Evolutionary conservation across 2,888 invertebrate genomes (phyloP).

Genomic region (Drosophila ustulata): DNA sequence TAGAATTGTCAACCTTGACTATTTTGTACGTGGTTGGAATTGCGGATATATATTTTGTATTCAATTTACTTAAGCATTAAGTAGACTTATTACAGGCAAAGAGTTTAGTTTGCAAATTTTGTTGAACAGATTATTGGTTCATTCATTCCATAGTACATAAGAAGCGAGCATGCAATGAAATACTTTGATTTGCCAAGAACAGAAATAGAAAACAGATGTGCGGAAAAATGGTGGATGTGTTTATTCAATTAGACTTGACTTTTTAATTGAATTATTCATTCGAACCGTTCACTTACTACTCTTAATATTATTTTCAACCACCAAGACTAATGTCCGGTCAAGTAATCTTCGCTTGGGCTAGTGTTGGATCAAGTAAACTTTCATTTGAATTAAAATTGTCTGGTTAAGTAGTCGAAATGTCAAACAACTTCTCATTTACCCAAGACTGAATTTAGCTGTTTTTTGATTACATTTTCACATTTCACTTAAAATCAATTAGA

Average conservation of each 20-base stretch:
- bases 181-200: not conserved
- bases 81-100: constrained; percentile 42
- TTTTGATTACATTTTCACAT: not conserved
- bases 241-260: constrained; percentile 1
- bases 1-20: constrained; percentile 28
- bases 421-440: not conserved
- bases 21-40: constrained; percentile 41
- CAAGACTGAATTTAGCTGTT: constrained; percentile 15
- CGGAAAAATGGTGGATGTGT: not conserved
- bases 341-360: not conserved
- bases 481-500: not conserved
- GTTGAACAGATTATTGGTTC: constrained; percentile 54
- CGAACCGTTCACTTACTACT: not conserved
- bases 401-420: constrained; percentile 5
- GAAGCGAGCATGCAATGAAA: constrained; percentile 15
- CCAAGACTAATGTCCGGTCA: constrained; percentile 13
- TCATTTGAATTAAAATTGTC: not conserved
- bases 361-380: not conserved
- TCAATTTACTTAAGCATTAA: constrained; percentile 54
- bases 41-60: constrained; percentile 57
- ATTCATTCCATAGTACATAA: constrained; percentile 72
- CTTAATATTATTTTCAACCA: not conserved
- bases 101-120: constrained; percentile 37
- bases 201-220: not conserved
- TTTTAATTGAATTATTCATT: not conserved